A percentile compares a stretch with the other conserved stretches of the same genome.
phyloP scores from a whole-genome alignment of 2,113 vertebrate species.

The Saccopteryx leptura region DNA sequence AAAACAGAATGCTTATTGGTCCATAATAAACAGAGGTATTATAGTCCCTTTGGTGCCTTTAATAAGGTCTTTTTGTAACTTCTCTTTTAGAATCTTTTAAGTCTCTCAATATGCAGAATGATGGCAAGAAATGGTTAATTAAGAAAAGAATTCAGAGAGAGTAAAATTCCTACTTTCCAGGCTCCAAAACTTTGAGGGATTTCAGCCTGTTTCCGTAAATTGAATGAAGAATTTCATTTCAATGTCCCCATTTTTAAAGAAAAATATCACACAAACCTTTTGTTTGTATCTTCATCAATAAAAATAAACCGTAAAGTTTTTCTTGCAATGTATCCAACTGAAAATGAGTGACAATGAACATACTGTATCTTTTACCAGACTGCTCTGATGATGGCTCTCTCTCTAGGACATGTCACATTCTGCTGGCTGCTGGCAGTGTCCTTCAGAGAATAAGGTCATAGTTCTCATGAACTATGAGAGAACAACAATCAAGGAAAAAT shows the following conservation, averaged over 20 bases:
- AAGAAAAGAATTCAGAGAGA: conserved; percentile 7
- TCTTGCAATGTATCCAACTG: neutral
- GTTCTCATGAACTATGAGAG: neutral
- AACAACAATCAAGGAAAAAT: conserved; percentile 54
- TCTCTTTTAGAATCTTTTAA: conserved; percentile 17
- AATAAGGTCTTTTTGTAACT: neutral
- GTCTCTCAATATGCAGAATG: neutral
- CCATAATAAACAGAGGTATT: neutral
- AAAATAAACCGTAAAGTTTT: conserved; percentile 17
- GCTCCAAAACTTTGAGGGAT: neutral
- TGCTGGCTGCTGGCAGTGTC: neutral
- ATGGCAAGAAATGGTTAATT: neutral
- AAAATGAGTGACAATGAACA: neutral
- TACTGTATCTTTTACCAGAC: neutral
- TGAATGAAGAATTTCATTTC: neutral
- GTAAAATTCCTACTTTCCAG: neutral
- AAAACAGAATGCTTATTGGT: neutral
- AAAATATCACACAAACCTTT: neutral
- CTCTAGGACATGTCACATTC: neutral
- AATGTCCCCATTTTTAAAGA: neutral
- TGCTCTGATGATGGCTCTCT: neutral
- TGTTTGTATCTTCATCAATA: conserved; percentile 38
- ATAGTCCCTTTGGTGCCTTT: neutral
- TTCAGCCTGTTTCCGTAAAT: conserved; percentile 1
- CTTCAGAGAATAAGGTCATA: conserved; percentile 47